Evolutionary conservation across 2,888 invertebrate species (phyloP).

Genomic region (Drosophila testacea): DNA sequence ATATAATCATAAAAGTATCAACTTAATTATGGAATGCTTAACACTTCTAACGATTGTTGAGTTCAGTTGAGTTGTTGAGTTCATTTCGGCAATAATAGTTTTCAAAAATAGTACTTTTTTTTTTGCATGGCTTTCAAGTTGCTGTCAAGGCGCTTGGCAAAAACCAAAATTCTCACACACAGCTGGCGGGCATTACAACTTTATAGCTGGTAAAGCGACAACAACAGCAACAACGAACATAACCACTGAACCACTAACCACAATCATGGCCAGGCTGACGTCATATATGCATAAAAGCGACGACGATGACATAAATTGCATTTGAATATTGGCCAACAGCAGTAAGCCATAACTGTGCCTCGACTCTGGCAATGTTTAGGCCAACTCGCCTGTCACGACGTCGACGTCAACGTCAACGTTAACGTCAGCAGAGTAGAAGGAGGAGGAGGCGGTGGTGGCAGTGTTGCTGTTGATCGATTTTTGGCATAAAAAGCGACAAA

Average conservation of each 20-base stretch:
- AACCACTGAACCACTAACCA: slow-evolving; percentile 59
- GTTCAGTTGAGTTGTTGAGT: slow-evolving; percentile 28
- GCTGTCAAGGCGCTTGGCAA: slow-evolving; percentile 52
- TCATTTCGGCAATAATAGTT: slow-evolving; percentile 34
- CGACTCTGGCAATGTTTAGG: slow-evolving; percentile 24
- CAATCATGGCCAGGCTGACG: slow-evolving; percentile 74
- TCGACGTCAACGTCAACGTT: slow-evolving; percentile 33
- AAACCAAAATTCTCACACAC: slow-evolving; percentile 59
- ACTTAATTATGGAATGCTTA: slow-evolving; percentile 45
- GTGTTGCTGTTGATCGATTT: slow-evolving; percentile 64
- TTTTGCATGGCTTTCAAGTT: slow-evolving; percentile 40
- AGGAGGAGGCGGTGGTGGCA: slow-evolving; percentile 1
- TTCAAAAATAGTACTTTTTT: slow-evolving; percentile 16
- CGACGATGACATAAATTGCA: slow-evolving; percentile 82
- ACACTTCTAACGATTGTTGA: slow-evolving; percentile 25
- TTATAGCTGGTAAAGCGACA: slow-evolving; percentile 63
- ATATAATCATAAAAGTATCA: slow-evolving; percentile 26
- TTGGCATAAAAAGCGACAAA: slow-evolving; percentile 66
- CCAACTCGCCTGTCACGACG: slow-evolving; percentile 73
- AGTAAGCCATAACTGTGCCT: slow-evolving; percentile 54
- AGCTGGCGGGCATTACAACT: slow-evolving; percentile 72
- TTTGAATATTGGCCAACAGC: slow-evolving; percentile 83
- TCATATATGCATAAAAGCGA: slow-evolving; percentile 68
- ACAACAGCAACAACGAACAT: slow-evolving; percentile 41
- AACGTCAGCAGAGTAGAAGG: slow-evolving; percentile 19